Percentiles rank a stretch among this genome's conserved stretches.
phyloP scores from a whole-genome alignment of 1,140 invertebrate species.

The Plectus sambesii region DNA sequence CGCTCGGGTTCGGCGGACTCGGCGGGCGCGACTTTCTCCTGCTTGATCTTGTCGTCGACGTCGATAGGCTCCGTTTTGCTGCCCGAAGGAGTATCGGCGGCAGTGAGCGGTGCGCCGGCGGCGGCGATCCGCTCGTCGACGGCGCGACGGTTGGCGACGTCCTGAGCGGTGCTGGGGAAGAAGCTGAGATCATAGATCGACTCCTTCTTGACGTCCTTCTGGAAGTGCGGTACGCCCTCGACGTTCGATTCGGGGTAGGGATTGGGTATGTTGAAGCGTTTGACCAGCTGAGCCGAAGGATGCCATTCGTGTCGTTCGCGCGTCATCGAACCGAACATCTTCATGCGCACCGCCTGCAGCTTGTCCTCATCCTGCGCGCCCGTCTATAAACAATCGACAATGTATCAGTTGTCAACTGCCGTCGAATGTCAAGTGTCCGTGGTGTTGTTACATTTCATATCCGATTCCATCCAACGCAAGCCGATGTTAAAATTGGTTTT shows the following conservation, averaged over 20 bases:
- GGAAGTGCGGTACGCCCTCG: slow-evolving; percentile 17
- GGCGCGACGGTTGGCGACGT: slow-evolving; percentile 13
- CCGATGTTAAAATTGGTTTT: not conserved
- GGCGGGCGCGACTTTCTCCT: slow-evolving; percentile 16
- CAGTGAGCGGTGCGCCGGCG: slow-evolving; percentile 12
- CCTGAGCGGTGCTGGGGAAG: slow-evolving; percentile 21
- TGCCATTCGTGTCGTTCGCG: slow-evolving; percentile 63
- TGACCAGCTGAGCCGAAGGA: slow-evolving; percentile 71
- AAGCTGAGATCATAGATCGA: slow-evolving; percentile 10
- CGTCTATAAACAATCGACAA: slow-evolving; percentile 18
- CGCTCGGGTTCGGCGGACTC: slow-evolving; percentile 28
- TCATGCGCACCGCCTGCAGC: slow-evolving; percentile 60
- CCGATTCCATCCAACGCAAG: not conserved
- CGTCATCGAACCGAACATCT: slow-evolving; percentile 71
- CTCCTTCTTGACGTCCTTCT: slow-evolving; percentile 16
- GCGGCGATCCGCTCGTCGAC: not conserved
- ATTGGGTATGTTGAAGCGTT: slow-evolving; percentile 85
- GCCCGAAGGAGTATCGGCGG: not conserved
- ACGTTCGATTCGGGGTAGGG: slow-evolving; percentile 57
- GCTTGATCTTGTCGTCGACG: slow-evolving; percentile 8
- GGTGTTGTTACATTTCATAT: slow-evolving; percentile 27
- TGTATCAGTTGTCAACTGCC: not conserved
- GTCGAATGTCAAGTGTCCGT: slow-evolving; percentile 11
- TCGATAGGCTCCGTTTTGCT: slow-evolving; percentile 13
- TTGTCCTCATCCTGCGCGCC: slow-evolving; percentile 39